Base-by-base conservation (phyloP, 2,888 invertebrate species). In the Priocnemis perturbator region DNA sequence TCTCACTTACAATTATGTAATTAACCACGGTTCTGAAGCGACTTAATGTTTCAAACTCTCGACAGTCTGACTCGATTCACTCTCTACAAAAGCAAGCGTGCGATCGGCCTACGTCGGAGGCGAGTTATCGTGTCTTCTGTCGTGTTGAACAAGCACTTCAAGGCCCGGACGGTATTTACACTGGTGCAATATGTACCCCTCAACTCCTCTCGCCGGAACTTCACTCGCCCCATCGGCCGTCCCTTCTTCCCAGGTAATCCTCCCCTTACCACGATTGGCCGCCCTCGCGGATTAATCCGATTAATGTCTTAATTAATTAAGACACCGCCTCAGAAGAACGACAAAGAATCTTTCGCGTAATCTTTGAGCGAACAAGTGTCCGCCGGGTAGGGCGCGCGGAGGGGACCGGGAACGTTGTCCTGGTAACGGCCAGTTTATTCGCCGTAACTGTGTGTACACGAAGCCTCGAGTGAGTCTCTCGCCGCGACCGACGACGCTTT, bases 281-380 rank as follows among this genome's bases (percentile, higher is more conserved):
- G 26, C 57, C 21, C 17, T 57, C 57, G 5, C 57, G 68, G 67
- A 71, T 74, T 75, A 71, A 75, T 75, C 74, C 68, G 65, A 68
- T 71, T 73, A 74, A 70, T 67, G 73, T 61, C 68, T 75, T 73
- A 73, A 75, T 75, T 75, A 75, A 75, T 75, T 68, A 71, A 68
- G 30, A 30, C 59, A 17, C 23, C 53, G 20, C 5, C 50, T 1
- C 11, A 5, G 50, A n/a, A 45, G 44, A 45, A 20, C 1, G n/a
- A 45, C 19, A 58, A 7, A 45, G 21, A 58, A 20, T 21, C 47
- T 26, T 26, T 5, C 21, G 21, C 45, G 45, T 21, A 21, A 21
- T n/a, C 21, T 44, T 20, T n/a, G 44, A 59, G 23, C 2, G 19
- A n/a, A 56, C 17, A 26, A 37, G 37, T 37, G 37, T 37, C 37